These are phyloP conservation scores for Ivindomyrus marchei DNA, from an alignment of 2,113 vertebrate genomes.

Conservation along the genomic window DNA sequence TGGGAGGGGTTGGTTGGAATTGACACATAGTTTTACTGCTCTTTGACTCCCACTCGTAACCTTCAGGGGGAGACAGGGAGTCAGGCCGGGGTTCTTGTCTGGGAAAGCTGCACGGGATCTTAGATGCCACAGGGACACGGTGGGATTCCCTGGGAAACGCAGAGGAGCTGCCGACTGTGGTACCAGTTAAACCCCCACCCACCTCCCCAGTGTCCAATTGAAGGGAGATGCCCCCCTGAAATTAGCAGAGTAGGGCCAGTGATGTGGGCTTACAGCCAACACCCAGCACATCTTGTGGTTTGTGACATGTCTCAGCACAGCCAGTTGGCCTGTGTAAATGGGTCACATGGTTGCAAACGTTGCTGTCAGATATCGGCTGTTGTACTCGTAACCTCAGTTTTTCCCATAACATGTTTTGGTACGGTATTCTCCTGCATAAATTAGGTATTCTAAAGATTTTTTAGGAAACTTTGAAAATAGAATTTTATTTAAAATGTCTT, in stretches of 20 bases:
- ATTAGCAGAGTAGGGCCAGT: not conserved
- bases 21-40: not conserved
- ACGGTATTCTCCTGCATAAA: not conserved
- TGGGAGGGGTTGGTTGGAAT: slow-evolving; percentile 6
- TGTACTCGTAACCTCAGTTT: not conserved
- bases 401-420: not conserved
- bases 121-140: not conserved
- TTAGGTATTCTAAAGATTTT: not conserved
- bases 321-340: not conserved
- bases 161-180: not conserved
- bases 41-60: not conserved
- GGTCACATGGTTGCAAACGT: not conserved
- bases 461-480: not conserved
- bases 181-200: not conserved
- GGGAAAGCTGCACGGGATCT: not conserved
- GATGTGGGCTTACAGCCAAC: not conserved
- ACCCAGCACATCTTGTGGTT: not conserved
- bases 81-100: not conserved
- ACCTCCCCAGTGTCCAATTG: not conserved
- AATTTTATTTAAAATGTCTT: not conserved
- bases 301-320: not conserved
- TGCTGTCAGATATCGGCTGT: not conserved
- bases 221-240: not conserved
- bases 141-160: not conserved
- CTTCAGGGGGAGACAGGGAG: not conserved